Base-by-base conservation (phyloP, 2,888 invertebrate species). In the Chaitophorus viminalis region DNA sequence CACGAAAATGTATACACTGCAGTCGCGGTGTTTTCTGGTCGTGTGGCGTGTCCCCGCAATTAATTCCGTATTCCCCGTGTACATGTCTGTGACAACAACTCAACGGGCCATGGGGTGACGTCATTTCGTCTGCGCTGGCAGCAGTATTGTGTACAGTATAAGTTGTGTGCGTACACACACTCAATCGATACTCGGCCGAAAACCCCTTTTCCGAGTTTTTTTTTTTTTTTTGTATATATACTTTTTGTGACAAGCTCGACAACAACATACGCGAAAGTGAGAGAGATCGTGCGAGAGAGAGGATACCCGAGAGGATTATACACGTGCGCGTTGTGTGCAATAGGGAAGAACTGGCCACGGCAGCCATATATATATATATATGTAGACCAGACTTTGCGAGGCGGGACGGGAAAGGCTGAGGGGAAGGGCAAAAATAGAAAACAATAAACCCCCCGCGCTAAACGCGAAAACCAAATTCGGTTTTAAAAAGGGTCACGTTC, bases 401-500 rank as follows among this genome's bases (percentile, higher is more conserved):
- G 39, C 6, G 29, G 36, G 65, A 77, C 21, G 65, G 11, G 46
- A 46, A 2, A 11, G 1, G 14, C 2, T 14, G 46, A 11, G 46
- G 18, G 29, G 70, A 79, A 65, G 46, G 46, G 68, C 21, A 75
- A 76, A 89, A 76, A 87, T 65, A 74, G 60, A 82, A 77, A 84
- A 78, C 86, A 82, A 85, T 81, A 89, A 82, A 86, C 86, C 31
- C 79, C 29, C n/a, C 33, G 76, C n/a, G 78, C 86, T 87, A 87
- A 87, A 87, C 86, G 86, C 60, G 79, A 79, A 87, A 87, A 79
- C 86, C 79, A 39, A 87, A 79, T 87, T 87, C 72, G 79, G 86
- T 60, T 86, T 78, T 78, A 70, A 86, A 87, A 87, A 79, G 86
- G 86, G 86, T 87, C 79, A 78, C 86, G 83, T 18, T 29, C 31